phyloP scores from a whole-genome alignment of 2,888 invertebrate genomes.

The Ophion costatus region DNA sequence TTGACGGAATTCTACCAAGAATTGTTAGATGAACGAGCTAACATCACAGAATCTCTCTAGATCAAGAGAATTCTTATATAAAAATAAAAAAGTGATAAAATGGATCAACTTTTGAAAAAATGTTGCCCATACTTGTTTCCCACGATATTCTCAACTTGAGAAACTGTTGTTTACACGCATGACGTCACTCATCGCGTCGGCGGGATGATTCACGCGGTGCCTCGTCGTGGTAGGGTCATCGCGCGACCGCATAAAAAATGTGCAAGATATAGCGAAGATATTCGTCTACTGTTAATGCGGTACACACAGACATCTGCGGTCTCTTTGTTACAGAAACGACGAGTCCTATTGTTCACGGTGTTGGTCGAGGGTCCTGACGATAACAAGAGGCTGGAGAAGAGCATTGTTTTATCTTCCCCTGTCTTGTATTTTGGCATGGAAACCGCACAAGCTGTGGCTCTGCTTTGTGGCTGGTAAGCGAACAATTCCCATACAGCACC shows the following conservation, averaged over 20 bases:
- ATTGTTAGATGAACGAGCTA: too few relatives aligned
- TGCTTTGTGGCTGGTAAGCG: slow-evolving; percentile 83
- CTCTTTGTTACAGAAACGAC: slow-evolving; percentile 80
- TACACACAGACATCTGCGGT: not conserved
- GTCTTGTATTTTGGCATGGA: slow-evolving; percentile 82
- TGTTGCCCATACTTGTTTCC: not conserved
- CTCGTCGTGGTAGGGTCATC: not conserved
- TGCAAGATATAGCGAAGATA: slow-evolving; percentile 7
- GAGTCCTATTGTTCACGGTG: slow-evolving; percentile 81
- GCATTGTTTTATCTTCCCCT: slow-evolving; percentile 82
- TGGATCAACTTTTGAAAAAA: not conserved
- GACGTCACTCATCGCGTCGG: not conserved
- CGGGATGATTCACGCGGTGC: not conserved
- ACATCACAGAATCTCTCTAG: too few relatives aligned
- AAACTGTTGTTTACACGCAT: not conserved
- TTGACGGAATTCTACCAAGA: too few relatives aligned
- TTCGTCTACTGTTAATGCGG: slow-evolving; percentile 8
- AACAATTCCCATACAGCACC: slow-evolving; percentile 13
- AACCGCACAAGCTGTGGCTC: slow-evolving; percentile 83
- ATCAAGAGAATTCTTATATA: too few relatives aligned
- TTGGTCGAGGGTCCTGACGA: slow-evolving; percentile 82
- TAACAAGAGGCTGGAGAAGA: slow-evolving; percentile 83
- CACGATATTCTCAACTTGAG: too few relatives aligned
- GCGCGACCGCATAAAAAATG: not conserved
- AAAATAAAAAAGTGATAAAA: not conserved